Percentiles rank a stretch among this genome's conserved stretches.
Evolutionary conservation across 2,888 invertebrate genomes (phyloP).

Genomic region (Drosophila nigritarsus): DNA sequence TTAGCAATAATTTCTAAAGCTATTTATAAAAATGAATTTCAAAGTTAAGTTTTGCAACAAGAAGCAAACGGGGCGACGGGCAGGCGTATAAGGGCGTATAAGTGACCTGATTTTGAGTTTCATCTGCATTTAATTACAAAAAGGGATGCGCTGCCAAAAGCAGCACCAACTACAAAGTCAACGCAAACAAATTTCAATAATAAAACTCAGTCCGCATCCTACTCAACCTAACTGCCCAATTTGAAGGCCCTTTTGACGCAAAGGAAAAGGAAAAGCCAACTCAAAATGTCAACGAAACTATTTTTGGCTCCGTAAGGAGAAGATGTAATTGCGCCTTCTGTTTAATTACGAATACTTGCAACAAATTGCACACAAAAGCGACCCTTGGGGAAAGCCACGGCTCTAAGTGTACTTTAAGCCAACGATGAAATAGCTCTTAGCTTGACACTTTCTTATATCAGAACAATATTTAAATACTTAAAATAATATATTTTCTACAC

Average conservation of each 20-base stretch:
- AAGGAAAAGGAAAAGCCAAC: conserved; percentile 14
- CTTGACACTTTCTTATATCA: not conserved
- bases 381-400: not conserved
- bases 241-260: conserved; percentile 42
- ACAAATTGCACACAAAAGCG: conserved; percentile 19
- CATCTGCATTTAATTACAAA: conserved; percentile 75
- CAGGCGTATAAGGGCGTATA: conserved; percentile 51
- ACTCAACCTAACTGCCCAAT: conserved; percentile 15
- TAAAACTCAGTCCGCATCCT: conserved; percentile 49
- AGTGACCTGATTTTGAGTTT: conserved; percentile 70
- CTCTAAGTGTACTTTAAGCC: not conserved
- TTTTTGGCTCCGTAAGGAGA: conserved; percentile 15
- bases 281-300: conserved; percentile 46
- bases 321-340: conserved; percentile 50
- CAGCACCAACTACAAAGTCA: conserved; percentile 50
- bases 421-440: not conserved
- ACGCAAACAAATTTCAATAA: conserved; percentile 75
- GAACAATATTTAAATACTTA: not conserved
- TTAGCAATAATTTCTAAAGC: conserved; percentile 58
- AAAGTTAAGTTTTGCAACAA: conserved; percentile 60
- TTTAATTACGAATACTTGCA: conserved; percentile 42
- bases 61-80: conserved; percentile 12
- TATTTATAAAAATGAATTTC: conserved; percentile 68
- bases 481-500: not conserved
- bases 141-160: conserved; percentile 51